These are phyloP conservation scores for Polypedilum vanderplanki DNA, from an alignment of 1,140 invertebrate species.

Conservation along the genomic window DNA sequence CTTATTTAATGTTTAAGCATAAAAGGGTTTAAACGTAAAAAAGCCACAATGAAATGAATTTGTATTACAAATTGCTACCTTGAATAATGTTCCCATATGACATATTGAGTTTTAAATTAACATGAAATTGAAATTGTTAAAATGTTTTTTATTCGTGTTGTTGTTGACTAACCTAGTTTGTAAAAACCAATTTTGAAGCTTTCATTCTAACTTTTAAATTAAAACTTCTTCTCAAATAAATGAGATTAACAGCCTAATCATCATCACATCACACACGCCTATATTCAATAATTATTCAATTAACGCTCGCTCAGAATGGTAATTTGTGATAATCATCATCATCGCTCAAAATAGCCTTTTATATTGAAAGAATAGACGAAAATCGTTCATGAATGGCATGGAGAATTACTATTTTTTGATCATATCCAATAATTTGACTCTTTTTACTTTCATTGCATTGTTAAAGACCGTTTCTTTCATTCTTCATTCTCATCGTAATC, in stretches of 20 bases:
- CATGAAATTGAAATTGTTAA: too few species aligned
- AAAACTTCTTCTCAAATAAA: too few species aligned
- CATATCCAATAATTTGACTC: background rate
- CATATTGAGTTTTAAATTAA: background rate
- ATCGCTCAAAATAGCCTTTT: background rate
- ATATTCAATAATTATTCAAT: background rate
- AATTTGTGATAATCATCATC: background rate
- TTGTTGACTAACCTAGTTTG: background rate
- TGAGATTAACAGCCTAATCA: too few species aligned
- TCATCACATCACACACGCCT: too few species aligned
- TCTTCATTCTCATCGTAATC: background rate
- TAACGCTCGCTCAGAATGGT: background rate
- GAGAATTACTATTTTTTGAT: background rate
- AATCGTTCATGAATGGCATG: background rate
- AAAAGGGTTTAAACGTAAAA: background rate
- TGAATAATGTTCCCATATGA: background rate
- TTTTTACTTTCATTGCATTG: slow-evolving; percentile 7
- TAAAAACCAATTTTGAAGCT: too few species aligned
- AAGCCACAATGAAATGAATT: too few species aligned
- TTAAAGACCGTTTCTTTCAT: background rate
- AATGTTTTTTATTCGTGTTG: too few species aligned
- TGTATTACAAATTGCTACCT: slow-evolving; percentile 2
- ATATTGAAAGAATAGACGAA: background rate
- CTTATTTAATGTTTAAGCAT: background rate
- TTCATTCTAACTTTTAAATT: too few species aligned